phyloP scores from a whole-genome alignment of 1,140 invertebrate species.

The Drosophila simulans region DNA sequence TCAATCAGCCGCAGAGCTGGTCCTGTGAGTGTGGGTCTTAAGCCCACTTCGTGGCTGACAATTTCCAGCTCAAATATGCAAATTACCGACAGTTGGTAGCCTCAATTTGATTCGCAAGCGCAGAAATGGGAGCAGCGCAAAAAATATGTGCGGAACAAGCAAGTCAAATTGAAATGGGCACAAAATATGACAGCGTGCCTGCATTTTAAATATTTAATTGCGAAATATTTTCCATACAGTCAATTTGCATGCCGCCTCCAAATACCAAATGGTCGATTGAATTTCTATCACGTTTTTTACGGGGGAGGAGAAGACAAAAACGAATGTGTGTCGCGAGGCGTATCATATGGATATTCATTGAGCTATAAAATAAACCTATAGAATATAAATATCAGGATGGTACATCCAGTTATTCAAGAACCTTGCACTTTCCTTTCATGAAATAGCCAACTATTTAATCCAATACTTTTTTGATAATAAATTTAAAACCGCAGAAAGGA shows the following conservation, averaged over 20 bases:
- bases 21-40: slow-evolving; percentile 25
- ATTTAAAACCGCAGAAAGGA: neutral
- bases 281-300: slow-evolving; percentile 25
- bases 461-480: neutral
- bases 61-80: slow-evolving; percentile 74
- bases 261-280: slow-evolving; percentile 35
- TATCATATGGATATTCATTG: slow-evolving; percentile 4
- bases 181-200: slow-evolving; percentile 58
- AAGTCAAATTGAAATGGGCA: slow-evolving; percentile 59
- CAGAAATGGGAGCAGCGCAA: slow-evolving; percentile 32
- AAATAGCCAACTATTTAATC: neutral
- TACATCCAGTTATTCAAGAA: neutral
- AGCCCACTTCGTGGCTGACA: slow-evolving; percentile 39
- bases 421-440: neutral
- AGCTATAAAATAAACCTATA: neutral
- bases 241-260: slow-evolving; percentile 14
- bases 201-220: slow-evolving; percentile 75
- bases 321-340: slow-evolving; percentile 2
- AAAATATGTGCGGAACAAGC: slow-evolving; percentile 39
- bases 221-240: slow-evolving; percentile 21
- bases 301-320: neutral
- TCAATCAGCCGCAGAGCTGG: slow-evolving; percentile 50
- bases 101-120: slow-evolving; percentile 71
- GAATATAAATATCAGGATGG: neutral
- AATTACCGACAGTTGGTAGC: slow-evolving; percentile 78